A percentile compares a stretch with the other conserved stretches of the same genome.
Evolutionary conservation across 2,797 vertebrate genomes (phyloP).

Genomic region (Melanotaenia trifasciata): DNA sequence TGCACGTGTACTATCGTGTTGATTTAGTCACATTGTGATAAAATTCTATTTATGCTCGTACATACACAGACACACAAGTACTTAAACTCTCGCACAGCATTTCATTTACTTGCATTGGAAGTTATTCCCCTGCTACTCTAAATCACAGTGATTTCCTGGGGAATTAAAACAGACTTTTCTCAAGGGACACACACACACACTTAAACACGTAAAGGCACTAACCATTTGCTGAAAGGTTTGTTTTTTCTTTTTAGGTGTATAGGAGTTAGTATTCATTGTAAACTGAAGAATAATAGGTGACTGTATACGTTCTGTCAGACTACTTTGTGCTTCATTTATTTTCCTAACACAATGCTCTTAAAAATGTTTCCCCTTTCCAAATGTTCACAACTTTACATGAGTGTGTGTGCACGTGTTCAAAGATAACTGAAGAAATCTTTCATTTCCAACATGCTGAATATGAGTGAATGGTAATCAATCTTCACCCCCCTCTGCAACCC

Average conservation of each 20-base stretch:
- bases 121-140: slow-evolving; percentile 73
- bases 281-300: slow-evolving; percentile 21
- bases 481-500: slow-evolving; percentile 30
- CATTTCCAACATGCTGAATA: slow-evolving; percentile 37
- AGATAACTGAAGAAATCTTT: slow-evolving; percentile 33
- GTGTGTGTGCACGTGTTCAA: slow-evolving; percentile 1
- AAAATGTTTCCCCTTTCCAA: slow-evolving; percentile 18
- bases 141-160: slow-evolving; percentile 73
- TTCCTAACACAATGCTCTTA: background rate
- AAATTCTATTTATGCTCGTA: slow-evolving; percentile 28
- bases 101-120: slow-evolving; percentile 72
- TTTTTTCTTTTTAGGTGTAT: slow-evolving; percentile 15
- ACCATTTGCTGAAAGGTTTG: slow-evolving; percentile 30
- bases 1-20: slow-evolving; percentile 31
- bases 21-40: slow-evolving; percentile 49
- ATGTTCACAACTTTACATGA: slow-evolving; percentile 1
- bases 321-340: slow-evolving; percentile 21
- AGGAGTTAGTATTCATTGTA: slow-evolving; percentile 18
- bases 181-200: slow-evolving; percentile 42
- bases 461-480: slow-evolving; percentile 58
- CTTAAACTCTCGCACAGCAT: slow-evolving; percentile 32
- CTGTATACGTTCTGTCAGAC: slow-evolving; percentile 29
- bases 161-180: slow-evolving; percentile 72
- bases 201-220: slow-evolving; percentile 34
- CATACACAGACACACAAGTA: slow-evolving; percentile 19